Evolutionary conservation across 2,888 invertebrate species (phyloP), one percentile per base, ranked within the genome.

Genomic region (Drosophila monieri): DNA sequence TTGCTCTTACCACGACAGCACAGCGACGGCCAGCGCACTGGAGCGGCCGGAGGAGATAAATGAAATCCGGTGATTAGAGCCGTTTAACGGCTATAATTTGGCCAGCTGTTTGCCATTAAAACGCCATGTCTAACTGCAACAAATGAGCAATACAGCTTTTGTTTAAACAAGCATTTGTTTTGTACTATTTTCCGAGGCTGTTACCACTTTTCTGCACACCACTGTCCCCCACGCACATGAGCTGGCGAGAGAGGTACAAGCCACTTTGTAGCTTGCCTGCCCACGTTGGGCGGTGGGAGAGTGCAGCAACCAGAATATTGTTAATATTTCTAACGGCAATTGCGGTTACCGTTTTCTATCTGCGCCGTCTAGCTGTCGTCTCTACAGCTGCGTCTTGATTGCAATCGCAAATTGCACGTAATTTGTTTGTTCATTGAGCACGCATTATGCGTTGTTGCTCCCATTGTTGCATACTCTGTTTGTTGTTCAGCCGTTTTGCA

Each of bases 321-420:
- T 75, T 78, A 68, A 55, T 62, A 72, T 58, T 60, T 76, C 78
- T 72, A 76, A 76, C 73, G 76, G 76, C 73, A 78, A 72, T 47
- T 56, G 44, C 47, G 32, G 9, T 60, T 39, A 60, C 60, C 60
- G 60, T 44, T 44, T 12, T 23, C 18, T 2, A 32, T 18, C 12
- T 25, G n/a, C 25, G 12, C 12, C 43, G 6, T 3, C 15, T 18
- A 2, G 21, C 9, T 9, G 23, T 23, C 6, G 12, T 4, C 21
- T 21, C 5, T 12, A 9, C 18, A 15, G 39, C 39, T 58, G 44
- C 48, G 43, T 58, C 60, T 67, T 71, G 61, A 77, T 77, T 74
- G 80, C 68, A 69, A 60, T 27, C 30, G 37, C 37, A 64, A 64
- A 64, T 64, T 64, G 52, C 37, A 46, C 52, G 59, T 74, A 74